These are phyloP conservation scores for Epirrhoe tristata DNA, from an alignment of 2,888 invertebrate species.

Conservation along the genomic window DNA sequence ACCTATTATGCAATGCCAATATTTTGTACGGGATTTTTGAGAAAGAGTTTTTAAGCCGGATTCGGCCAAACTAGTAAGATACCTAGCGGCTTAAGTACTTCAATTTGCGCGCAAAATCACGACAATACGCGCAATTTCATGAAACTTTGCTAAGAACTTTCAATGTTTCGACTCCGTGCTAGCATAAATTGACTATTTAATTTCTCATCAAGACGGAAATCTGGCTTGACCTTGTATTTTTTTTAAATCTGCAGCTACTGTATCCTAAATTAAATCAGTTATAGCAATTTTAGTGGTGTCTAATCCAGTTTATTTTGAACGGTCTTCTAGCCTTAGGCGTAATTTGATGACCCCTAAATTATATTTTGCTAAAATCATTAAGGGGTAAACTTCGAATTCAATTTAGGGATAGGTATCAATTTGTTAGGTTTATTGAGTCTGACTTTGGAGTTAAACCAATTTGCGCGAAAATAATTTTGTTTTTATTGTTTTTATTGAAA, in stretches of 20 bases:
- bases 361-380: constrained; percentile 54
- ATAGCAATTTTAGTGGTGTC: constrained; percentile 37
- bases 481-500: neutral
- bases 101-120: no score
- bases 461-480: neutral
- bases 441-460: neutral
- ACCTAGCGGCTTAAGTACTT: no score
- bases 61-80: no score
- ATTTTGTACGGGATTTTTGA: constrained; percentile 28
- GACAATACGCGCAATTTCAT: no score
- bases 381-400: constrained; percentile 31
- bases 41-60: no score
- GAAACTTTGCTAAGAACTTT: no score
- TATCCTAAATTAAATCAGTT: constrained; percentile 23
- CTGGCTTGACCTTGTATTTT: no score
- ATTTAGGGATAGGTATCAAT: constrained; percentile 32
- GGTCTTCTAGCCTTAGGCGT: constrained; percentile 48
- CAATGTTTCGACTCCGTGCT: no score
- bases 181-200: no score
- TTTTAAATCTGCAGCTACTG: neutral
- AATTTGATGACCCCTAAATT: constrained; percentile 55
- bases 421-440: constrained; percentile 9
- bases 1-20: constrained; percentile 36
- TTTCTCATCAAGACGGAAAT: no score
- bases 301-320: constrained; percentile 26